Percentiles rank a stretch among this genome's conserved stretches.
Evolutionary conservation across 2,888 invertebrate genomes (phyloP).

Genomic region (Listrodromus nycthemerus): DNA sequence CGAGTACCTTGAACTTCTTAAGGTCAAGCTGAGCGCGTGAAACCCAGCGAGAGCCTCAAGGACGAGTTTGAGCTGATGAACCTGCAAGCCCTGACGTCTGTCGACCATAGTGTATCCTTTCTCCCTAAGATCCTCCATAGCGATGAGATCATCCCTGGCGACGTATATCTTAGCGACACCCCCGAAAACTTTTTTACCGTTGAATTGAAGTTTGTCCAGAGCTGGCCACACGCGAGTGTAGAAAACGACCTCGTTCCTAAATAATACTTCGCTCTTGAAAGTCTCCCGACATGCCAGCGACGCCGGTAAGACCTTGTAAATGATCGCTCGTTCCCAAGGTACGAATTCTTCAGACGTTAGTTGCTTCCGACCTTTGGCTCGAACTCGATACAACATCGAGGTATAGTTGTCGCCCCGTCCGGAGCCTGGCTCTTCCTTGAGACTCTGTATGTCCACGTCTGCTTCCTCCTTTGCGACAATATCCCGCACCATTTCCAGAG

Average conservation of each 20-base stretch:
- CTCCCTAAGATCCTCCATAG: constrained; percentile 85
- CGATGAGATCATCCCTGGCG: constrained; percentile 84
- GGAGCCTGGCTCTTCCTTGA: constrained; percentile 89
- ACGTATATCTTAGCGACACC: constrained; percentile 81
- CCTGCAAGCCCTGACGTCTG: constrained; percentile 82
- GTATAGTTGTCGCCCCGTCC: constrained; percentile 91
- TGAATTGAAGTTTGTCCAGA: constrained; percentile 86
- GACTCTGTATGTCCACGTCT: constrained; percentile 76
- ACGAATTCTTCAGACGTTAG: constrained; percentile 83
- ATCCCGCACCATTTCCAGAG: constrained; percentile 78
- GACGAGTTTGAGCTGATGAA: constrained; percentile 81
- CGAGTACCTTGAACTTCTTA: constrained; percentile 80
- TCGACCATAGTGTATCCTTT: constrained; percentile 84
- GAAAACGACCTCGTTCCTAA: constrained; percentile 90
- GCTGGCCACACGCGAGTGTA: constrained; percentile 90
- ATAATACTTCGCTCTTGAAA: constrained; percentile 89
- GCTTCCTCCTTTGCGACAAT: constrained; percentile 79
- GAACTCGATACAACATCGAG: constrained; percentile 89
- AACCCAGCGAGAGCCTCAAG: constrained; percentile 84
- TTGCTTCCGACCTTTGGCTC: constrained; percentile 86
- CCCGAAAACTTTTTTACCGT: constrained; percentile 75
- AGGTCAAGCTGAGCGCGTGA: constrained; percentile 85
- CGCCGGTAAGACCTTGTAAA: constrained; percentile 90
- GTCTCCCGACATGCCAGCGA: constrained; percentile 88
- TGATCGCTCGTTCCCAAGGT: constrained; percentile 89